phyloP scores from a whole-genome alignment of 2,797 vertebrate species.

The Xenopus petersii region DNA sequence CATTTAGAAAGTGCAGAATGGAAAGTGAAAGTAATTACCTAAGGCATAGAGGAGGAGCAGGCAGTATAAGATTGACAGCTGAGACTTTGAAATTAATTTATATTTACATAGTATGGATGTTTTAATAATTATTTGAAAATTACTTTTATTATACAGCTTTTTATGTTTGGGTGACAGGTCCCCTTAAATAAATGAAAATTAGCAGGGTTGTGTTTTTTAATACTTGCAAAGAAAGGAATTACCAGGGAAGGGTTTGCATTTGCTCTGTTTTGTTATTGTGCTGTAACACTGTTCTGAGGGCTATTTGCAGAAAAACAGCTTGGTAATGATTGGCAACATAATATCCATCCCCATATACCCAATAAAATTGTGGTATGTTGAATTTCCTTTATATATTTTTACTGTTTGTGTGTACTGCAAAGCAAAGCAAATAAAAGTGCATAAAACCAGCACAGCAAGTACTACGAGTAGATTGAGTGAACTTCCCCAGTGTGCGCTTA shows the following conservation, averaged over 20 bases:
- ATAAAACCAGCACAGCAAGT: slow-evolving; percentile 19
- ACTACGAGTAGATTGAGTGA: neutral
- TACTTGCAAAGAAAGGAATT: no score
- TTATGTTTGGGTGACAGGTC: no score
- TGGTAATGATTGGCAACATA: slow-evolving; percentile 3
- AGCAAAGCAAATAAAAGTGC: slow-evolving; percentile 20
- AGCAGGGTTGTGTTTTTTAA: no score
- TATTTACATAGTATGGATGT: no score
- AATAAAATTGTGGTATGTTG: slow-evolving; percentile 13
- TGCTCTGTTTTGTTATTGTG: neutral
- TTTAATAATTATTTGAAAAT: no score
- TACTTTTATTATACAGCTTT: no score
- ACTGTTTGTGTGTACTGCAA: slow-evolving; percentile 5
- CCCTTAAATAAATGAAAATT: no score
- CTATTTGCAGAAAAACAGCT: neutral
- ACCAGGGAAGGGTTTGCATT: neutral
- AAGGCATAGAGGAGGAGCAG: no score
- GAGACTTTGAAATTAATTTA: no score
- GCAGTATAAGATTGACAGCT: no score
- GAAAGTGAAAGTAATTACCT: no score
- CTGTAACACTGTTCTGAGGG: neutral
- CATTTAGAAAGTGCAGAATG: no score
- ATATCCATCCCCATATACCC: slow-evolving; percentile 1
- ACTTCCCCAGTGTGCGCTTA: slow-evolving; percentile 35
- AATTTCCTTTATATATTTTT: neutral